Base-by-base conservation (phyloP, 2,113 vertebrate genomes). In the Tilapia sparmanii region DNA sequence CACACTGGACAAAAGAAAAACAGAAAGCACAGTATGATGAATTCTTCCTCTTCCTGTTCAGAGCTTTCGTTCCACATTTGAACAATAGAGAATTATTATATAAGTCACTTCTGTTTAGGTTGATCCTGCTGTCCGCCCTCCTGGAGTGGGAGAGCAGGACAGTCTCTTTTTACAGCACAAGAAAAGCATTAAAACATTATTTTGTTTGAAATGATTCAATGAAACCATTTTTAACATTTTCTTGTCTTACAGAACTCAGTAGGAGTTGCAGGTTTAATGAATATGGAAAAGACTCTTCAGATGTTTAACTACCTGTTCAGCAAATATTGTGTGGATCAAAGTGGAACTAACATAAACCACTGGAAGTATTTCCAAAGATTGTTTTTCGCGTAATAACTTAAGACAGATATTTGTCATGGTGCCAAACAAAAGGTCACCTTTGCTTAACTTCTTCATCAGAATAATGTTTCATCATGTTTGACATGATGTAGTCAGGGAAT, bases 401-500 rank as follows among this genome's bases (percentile, higher is more conserved):
- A 5, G 7, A 18, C 59, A 19, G 16, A 35, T 19, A 4, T 4
- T 5, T 50, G 71, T 78, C 18, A 33, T 8, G 4, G 76, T 33
- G 29, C 29, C 76, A 80, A 79, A 80, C 29, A 53, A 52, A 33
- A 53, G 47, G 31, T 26, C n/a, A 45, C 7, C 63, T 79, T 52
- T 31, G 18, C 7, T 33, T 11, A 31, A 13, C 26, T 13, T n/a
- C 7, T 31, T 52, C 7, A 10, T 52, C 47, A 9, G 11, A 24
- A 42, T 71, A 33, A 33, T 18, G 6, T 38, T 80, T 55, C n/a
- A 2, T 2, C 61, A 5, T 12, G 0, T 38, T 38, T 66, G 0
- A 66, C 61, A n/a, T 8, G 61, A 66, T 66, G 61, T 12, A 66
- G 61, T 66, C 18, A 0, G 2, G 10, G 19, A 68, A 0, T 13